Percentiles rank a stretch among this genome's conserved stretches.
phyloP scores from a whole-genome alignment of 2,113 vertebrate species.

The Bombycilla garrulus region DNA sequence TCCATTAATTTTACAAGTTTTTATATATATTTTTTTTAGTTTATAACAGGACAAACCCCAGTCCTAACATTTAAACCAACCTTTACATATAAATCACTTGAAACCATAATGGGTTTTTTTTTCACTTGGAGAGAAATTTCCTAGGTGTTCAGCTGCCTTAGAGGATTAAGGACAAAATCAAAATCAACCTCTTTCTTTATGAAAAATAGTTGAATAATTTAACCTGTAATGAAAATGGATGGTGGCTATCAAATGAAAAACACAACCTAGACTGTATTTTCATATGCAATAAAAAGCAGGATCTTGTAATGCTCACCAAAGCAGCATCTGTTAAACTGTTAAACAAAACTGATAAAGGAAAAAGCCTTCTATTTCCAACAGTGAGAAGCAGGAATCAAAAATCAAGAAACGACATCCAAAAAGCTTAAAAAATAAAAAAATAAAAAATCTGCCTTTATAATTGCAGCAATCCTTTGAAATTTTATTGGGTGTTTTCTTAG shows the following conservation, averaged over 20 bases:
- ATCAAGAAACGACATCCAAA: neutral
- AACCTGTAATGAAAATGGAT: neutral
- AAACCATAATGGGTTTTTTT: fast-evolving
- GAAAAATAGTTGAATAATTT: neutral
- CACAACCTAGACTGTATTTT: neutral
- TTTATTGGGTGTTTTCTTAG: neutral
- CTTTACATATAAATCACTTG: neutral
- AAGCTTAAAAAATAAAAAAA: neutral
- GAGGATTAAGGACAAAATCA: neutral
- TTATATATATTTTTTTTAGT: neutral
- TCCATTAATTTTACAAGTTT: neutral
- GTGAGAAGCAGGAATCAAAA: neutral
- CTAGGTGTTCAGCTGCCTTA: neutral
- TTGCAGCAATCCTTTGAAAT: neutral
- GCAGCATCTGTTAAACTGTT: neutral
- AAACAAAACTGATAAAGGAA: neutral
- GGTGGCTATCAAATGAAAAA: neutral
- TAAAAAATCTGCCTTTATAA: neutral
- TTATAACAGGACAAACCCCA: neutral
- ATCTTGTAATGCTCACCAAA: neutral
- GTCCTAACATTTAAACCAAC: neutral
- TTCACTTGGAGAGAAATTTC: neutral
- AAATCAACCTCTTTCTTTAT: neutral
- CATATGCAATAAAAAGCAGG: neutral
- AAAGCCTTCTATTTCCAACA: neutral